A percentile compares a stretch with the other conserved stretches of the same genome.
phyloP scores from a whole-genome alignment of 2,113 vertebrate species.

The Tichodroma muraria region DNA sequence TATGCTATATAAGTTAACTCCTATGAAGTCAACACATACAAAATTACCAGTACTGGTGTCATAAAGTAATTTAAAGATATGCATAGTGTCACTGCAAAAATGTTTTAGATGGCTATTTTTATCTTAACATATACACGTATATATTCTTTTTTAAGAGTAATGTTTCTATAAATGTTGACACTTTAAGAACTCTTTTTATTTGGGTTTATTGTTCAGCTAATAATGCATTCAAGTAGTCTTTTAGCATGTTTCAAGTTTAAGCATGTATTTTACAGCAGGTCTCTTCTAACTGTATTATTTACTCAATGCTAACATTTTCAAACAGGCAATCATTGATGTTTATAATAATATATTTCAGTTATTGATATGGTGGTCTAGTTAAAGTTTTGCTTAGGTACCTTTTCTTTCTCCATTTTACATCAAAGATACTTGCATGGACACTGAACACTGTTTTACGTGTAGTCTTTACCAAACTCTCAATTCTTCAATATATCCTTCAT shows the following conservation, averaged over 20 bases:
- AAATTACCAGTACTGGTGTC: not conserved
- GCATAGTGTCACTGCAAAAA: not conserved
- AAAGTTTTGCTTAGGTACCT: not conserved
- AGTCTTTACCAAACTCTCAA: not conserved
- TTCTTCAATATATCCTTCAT: not conserved
- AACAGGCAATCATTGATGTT: not conserved
- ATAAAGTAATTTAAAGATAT: not conserved
- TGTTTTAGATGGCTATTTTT: not conserved
- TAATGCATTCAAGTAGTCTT: not conserved
- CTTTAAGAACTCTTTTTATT: not conserved
- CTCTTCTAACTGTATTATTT: not conserved
- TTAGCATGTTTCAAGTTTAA: not conserved
- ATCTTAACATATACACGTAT: not conserved
- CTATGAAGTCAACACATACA: not conserved
- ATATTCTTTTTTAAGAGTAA: not conserved
- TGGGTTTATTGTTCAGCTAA: not conserved
- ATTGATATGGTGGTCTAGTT: not conserved
- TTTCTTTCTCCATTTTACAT: not conserved
- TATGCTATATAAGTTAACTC: too few species aligned
- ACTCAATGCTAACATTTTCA: not conserved
- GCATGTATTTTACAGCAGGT: not conserved
- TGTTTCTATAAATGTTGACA: not conserved
- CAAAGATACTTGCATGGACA: not conserved
- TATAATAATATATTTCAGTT: not conserved
- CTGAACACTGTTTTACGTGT: not conserved